phyloP scores from a whole-genome alignment of 2,888 invertebrate species.

The Carcina quercana region DNA sequence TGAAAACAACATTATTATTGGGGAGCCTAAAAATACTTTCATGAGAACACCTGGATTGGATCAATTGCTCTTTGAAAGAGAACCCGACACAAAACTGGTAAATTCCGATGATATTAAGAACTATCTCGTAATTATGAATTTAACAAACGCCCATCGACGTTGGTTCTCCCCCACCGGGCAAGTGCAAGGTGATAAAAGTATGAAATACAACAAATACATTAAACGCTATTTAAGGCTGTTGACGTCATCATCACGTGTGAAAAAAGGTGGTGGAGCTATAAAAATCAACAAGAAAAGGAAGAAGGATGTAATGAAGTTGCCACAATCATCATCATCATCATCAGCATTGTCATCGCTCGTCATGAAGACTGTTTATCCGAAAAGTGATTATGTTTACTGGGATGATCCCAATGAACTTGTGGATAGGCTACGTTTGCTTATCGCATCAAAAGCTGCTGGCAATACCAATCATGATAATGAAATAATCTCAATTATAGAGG shows the following conservation, averaged over 20 bases:
- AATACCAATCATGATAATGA: slow-evolving; percentile 23
- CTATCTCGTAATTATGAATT: slow-evolving; percentile 11
- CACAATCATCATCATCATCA: too few species aligned
- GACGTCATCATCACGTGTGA: too few species aligned
- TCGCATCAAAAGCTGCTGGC: slow-evolving; percentile 18
- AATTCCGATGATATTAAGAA: slow-evolving; percentile 8
- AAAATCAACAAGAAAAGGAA: not conserved
- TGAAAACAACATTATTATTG: not conserved
- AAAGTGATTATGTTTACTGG: slow-evolving; percentile 19
- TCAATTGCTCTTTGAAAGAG: slow-evolving; percentile 8
- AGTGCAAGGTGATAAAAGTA: slow-evolving; percentile 12
- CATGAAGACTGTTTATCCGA: slow-evolving; percentile 8
- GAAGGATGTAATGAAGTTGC: slow-evolving; percentile 6
- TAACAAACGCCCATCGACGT: slow-evolving; percentile 14
- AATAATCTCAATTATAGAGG: slow-evolving; percentile 34
- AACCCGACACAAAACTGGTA: slow-evolving; percentile 4
- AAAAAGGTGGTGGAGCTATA: too few species aligned
- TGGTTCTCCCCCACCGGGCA: slow-evolving; percentile 11
- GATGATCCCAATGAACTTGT: slow-evolving; percentile 20
- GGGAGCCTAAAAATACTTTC: slow-evolving; percentile 6
- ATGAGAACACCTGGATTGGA: slow-evolving; percentile 8
- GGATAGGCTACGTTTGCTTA: slow-evolving; percentile 17
- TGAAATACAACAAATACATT: slow-evolving; percentile 10
- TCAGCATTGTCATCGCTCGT: too few species aligned
- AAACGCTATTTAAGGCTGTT: slow-evolving; percentile 7